A percentile compares a stretch with the other conserved stretches of the same genome.
Evolutionary conservation across 2,797 vertebrate genomes (phyloP).

Genomic region (Lateolabrax maculatus): DNA sequence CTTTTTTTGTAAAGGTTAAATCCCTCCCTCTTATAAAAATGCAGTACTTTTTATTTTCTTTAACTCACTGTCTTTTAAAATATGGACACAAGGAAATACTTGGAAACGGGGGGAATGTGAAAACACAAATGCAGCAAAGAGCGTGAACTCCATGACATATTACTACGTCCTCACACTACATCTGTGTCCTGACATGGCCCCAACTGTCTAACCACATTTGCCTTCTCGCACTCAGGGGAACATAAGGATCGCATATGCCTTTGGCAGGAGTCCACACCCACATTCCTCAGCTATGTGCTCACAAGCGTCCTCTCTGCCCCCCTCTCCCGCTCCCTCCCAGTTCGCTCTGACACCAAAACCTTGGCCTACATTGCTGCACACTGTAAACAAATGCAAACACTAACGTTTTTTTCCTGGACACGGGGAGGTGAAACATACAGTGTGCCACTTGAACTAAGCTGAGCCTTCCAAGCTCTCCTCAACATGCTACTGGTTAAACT

Average conservation of each 20-base stretch:
- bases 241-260: constrained; percentile 85
- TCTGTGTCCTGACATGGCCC: constrained; percentile 82
- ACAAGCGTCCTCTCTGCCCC: constrained; percentile 62
- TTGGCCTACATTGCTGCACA: constrained; percentile 68
- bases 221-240: constrained; percentile 73
- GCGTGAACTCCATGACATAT: constrained; percentile 58
- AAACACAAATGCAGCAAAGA: constrained; percentile 20
- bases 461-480: background rate
- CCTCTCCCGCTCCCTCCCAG: constrained; percentile 45
- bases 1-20: background rate
- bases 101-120: constrained; percentile 16
- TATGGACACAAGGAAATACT: constrained; percentile 27
- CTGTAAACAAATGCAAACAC: constrained; percentile 68
- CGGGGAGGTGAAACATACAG: constrained; percentile 35
- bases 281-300: constrained; percentile 82
- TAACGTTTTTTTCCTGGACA: constrained; percentile 18
- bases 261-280: constrained; percentile 83
- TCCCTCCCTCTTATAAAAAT: background rate
- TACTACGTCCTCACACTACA: constrained; percentile 51
- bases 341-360: constrained; percentile 73
- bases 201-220: constrained; percentile 66
- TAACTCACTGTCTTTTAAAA: constrained; percentile 23
- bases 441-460: constrained; percentile 20
- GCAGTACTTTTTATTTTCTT: constrained; percentile 12
- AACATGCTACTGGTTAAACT: constrained; percentile 6